Evolutionary conservation across 1,140 invertebrate genomes (phyloP).

Genomic region (Aphis craccivora): DNA sequence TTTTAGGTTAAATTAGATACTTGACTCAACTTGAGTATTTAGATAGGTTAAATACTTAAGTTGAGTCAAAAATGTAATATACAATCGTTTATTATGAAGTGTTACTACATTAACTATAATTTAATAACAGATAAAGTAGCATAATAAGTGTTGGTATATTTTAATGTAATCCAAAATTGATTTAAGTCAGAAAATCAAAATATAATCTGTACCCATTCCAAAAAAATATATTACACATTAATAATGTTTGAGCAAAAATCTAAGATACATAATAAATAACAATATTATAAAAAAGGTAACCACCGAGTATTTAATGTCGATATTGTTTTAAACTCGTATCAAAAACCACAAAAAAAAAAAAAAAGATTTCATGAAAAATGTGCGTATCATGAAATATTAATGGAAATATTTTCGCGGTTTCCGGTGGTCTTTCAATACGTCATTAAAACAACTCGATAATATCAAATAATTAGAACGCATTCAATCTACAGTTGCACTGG

Average conservation of each 20-base stretch:
- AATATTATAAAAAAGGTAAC: not conserved
- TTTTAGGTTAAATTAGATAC: too few species aligned
- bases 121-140: too few species aligned
- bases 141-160: too few species aligned
- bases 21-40: too few species aligned
- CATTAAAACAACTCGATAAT: not conserved
- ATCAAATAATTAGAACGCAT: not conserved
- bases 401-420: not conserved
- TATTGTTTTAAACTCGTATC: not conserved
- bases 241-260: not conserved
- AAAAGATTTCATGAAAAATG: not conserved
- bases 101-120: too few species aligned
- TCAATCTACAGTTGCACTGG: not conserved
- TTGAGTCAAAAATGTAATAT: too few species aligned
- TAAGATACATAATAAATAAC: not conserved
- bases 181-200: too few species aligned
- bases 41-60: too few species aligned
- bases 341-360: not conserved
- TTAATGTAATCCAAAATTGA: too few species aligned
- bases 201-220: too few species aligned
- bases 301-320: not conserved
- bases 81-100: too few species aligned
- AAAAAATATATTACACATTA: too few species aligned
- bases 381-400: not conserved
- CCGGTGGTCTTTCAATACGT: not conserved